Evolutionary conservation across 1,140 invertebrate species (phyloP).

Genomic region (Cepaea nemoralis): DNA sequence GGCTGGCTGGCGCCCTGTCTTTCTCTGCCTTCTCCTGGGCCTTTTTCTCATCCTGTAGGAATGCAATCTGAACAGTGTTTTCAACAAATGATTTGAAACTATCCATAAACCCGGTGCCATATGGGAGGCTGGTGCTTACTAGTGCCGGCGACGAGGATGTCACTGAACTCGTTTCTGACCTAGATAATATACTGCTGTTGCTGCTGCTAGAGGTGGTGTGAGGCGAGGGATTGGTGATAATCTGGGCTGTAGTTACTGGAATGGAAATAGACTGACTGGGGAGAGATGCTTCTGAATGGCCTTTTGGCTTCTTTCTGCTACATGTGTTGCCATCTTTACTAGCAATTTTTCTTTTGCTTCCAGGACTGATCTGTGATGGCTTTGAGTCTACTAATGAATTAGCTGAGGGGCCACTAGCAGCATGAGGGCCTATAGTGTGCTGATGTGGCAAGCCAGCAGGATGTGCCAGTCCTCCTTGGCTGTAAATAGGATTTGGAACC

Average conservation of each 20-base stretch:
- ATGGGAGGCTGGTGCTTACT: conserved; percentile 74
- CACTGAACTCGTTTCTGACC: conserved; percentile 44
- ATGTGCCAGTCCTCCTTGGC: conserved; percentile 45
- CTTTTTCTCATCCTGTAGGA: conserved; percentile 62
- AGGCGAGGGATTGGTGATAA: conserved; percentile 76
- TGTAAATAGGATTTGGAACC: conserved; percentile 73
- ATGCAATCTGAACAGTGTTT: conserved; percentile 70
- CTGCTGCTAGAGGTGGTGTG: conserved; percentile 72
- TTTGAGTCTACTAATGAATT: conserved; percentile 36
- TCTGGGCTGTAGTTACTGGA: conserved; percentile 75
- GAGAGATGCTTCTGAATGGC: conserved; percentile 53
- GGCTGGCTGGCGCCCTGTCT: background rate
- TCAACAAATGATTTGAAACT: conserved; percentile 72
- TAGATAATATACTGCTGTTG: conserved; percentile 46
- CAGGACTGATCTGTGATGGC: conserved; percentile 77
- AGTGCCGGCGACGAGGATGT: conserved; percentile 73
- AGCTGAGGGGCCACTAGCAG: conserved; percentile 45
- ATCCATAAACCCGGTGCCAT: conserved; percentile 61
- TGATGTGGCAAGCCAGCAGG: conserved; percentile 37
- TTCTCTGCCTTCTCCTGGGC: conserved; percentile 27
- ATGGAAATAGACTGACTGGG: conserved; percentile 68
- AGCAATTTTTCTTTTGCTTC: conserved; percentile 50
- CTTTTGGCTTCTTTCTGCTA: conserved; percentile 47
- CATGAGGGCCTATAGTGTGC: conserved; percentile 17
- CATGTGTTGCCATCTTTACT: conserved; percentile 33